Evolutionary conservation across 2,797 vertebrate species (phyloP).

Genomic region (Cygnus olor): DNA sequence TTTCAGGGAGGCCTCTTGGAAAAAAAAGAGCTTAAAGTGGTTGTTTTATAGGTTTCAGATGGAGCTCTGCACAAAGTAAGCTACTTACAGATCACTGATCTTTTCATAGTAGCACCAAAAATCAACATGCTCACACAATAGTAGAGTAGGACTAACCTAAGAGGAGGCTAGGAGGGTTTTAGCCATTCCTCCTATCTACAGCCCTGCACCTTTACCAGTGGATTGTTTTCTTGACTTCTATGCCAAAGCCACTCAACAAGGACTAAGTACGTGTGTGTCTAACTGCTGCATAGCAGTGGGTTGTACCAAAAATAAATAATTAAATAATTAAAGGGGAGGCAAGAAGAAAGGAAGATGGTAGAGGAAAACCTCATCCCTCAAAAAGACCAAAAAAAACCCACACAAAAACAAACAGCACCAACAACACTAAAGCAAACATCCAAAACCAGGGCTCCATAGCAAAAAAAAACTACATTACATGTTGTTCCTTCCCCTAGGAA

Average conservation of each 20-base stretch:
- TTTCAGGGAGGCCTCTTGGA: background rate
- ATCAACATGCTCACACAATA: accelerated
- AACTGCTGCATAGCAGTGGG: background rate
- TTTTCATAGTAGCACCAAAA: background rate
- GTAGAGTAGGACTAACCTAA: background rate
- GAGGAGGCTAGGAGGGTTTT: background rate
- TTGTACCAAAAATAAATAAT: background rate
- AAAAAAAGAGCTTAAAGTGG: background rate
- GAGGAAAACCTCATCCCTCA: background rate
- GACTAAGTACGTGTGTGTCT: background rate
- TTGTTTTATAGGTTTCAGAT: background rate
- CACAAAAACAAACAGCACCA: too few species aligned
- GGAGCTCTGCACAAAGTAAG: background rate
- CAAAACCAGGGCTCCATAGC: background rate
- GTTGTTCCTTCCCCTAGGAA: background rate
- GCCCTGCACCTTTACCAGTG: background rate
- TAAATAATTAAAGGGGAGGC: background rate
- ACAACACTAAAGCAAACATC: background rate
- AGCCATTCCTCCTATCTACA: background rate
- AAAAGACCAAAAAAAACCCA: background rate
- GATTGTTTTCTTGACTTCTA: background rate
- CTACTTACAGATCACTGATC: background rate
- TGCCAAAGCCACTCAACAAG: background rate
- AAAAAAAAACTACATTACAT: background rate
- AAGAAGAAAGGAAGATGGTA: background rate